phyloP scores from a whole-genome alignment of 1,140 invertebrate genomes.

The Dufourea novaeangliae region DNA sequence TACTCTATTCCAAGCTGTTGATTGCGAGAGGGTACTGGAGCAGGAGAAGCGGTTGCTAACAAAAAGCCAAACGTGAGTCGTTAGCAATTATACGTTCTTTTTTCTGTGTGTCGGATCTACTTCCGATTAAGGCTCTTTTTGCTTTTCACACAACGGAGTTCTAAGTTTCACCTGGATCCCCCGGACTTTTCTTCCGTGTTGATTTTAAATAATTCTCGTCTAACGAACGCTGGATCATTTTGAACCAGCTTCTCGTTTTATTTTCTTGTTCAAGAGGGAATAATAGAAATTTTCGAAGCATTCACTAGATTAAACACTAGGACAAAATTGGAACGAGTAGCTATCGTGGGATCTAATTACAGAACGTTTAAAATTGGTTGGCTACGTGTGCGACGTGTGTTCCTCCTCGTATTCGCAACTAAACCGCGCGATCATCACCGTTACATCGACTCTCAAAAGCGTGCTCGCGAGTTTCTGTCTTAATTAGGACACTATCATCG shows the following conservation, averaged over 20 bases:
- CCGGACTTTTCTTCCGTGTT: not conserved
- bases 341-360: too few relatives aligned
- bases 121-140: conserved; percentile 1
- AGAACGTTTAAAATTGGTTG: too few relatives aligned
- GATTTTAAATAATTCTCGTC: too few relatives aligned
- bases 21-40: not conserved
- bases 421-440: conserved; percentile 6
- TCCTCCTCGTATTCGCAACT: not conserved
- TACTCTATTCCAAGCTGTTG: not conserved
- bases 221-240: too few relatives aligned
- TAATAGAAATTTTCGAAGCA: too few relatives aligned
- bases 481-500: conserved; percentile 15
- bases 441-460: conserved; percentile 1
- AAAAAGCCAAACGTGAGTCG: conserved; percentile 16
- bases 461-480: not conserved
- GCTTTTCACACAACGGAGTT: not conserved
- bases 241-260: too few relatives aligned
- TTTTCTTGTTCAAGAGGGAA: too few relatives aligned
- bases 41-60: not conserved
- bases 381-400: not conserved
- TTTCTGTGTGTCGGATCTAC: not conserved
- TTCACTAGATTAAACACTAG: too few relatives aligned
- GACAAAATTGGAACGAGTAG: too few relatives aligned
- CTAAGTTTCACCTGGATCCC: not conserved
- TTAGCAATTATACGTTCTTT: conserved; percentile 25